Conservation (phyloP, 64 coral and sea anemone genomes). For the Astreopora myriophthalma region DNA sequence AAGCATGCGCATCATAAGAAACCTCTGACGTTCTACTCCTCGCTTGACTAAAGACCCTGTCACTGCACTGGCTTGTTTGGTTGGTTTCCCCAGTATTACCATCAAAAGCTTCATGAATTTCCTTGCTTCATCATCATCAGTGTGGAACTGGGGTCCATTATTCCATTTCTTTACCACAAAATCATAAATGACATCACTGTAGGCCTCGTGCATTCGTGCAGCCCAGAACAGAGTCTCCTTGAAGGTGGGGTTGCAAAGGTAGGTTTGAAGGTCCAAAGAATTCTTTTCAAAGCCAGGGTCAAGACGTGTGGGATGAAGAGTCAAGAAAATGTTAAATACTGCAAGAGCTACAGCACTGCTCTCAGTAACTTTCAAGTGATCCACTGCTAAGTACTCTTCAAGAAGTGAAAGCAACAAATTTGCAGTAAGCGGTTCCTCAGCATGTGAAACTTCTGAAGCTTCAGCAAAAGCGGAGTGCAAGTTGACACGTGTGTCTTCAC, state of each 20-base stretch:
- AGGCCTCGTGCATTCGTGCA: slow-evolving; percentile 61
- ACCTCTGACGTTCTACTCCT: slow-evolving; percentile 28
- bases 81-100: slow-evolving; percentile 83
- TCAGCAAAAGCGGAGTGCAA: neutral
- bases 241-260: slow-evolving; percentile 55
- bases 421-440: neutral
- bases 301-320: slow-evolving; percentile 42
- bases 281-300: neutral
- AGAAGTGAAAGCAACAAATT: slow-evolving; percentile 35
- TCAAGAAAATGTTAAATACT: slow-evolving; percentile 76
- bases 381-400: slow-evolving; percentile 59
- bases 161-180: slow-evolving; percentile 78
- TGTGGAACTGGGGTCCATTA: slow-evolving; percentile 67
- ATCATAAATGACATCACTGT: slow-evolving; percentile 80
- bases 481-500: neutral
- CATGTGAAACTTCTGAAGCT: neutral
- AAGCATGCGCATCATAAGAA: slow-evolving; percentile 31
- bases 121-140: slow-evolving; percentile 59
- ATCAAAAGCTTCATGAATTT: slow-evolving; percentile 81
- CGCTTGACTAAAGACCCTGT: slow-evolving; percentile 52
- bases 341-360: slow-evolving; percentile 79
- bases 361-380: slow-evolving; percentile 84
- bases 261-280: neutral
- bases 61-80: slow-evolving; percentile 75
- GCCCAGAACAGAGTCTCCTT: slow-evolving; percentile 72